A percentile compares a stretch with the other conserved stretches of the same genome.
These are phyloP conservation scores for Eilema caniola DNA, from an alignment of 2,888 invertebrate species.

Conservation along the genomic window DNA sequence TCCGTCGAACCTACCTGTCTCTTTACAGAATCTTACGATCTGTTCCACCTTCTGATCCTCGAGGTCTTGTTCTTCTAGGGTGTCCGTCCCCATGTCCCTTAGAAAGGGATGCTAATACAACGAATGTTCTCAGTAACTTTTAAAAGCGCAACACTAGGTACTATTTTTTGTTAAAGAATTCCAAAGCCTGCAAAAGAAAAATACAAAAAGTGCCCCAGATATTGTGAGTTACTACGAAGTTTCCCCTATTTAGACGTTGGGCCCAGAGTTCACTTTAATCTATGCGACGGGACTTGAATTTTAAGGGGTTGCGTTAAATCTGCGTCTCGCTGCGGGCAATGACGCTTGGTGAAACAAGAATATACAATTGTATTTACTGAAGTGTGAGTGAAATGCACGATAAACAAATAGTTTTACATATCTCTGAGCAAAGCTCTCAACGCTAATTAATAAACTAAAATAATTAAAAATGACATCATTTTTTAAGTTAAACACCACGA, in stretches of 20 bases:
- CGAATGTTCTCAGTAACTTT: neutral
- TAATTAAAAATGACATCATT: too few relatives aligned
- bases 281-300: neutral
- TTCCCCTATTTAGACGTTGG: slow-evolving; percentile 4
- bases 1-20: too few relatives aligned
- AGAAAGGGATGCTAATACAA: neutral
- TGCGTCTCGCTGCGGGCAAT: neutral
- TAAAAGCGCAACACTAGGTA: neutral
- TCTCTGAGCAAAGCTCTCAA: neutral
- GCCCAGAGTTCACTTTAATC: slow-evolving; percentile 2
- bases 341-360: slow-evolving; percentile 1
- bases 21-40: too few relatives aligned
- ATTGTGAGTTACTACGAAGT: slow-evolving; percentile 2
- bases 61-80: too few relatives aligned
- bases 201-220: neutral
- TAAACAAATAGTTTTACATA: neutral
- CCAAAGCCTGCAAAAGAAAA: neutral
- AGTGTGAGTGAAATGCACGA: neutral
- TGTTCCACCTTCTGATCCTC: too few relatives aligned
- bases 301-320: neutral
- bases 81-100: too few relatives aligned
- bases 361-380: neutral
- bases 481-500: too few relatives aligned
- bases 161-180: too few relatives aligned
- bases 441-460: too few relatives aligned